phyloP scores from a whole-genome alignment of 2,113 vertebrate species.

The Tricholaema leucomelas region DNA sequence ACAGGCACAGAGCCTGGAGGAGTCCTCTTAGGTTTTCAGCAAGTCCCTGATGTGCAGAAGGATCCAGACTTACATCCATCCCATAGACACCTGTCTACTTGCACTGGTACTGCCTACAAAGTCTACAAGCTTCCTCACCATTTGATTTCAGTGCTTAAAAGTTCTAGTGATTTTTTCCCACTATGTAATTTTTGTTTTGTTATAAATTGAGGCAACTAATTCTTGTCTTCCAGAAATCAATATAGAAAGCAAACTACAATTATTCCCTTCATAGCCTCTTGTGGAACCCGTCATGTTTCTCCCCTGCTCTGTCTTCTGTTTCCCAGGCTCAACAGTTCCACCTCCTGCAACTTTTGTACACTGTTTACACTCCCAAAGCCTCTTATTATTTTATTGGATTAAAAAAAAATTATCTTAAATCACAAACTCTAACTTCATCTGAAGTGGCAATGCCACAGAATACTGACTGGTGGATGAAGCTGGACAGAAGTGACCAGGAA shows the following conservation, averaged over 20 bases:
- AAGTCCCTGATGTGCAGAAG: not conserved
- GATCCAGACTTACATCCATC: not conserved
- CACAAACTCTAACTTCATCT: not conserved
- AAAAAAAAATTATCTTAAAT: not conserved
- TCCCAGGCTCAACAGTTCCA: not conserved
- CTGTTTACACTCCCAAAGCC: not conserved
- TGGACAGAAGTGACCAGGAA: not conserved
- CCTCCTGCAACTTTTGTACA: not conserved
- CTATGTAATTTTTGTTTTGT: not conserved
- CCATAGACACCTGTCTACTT: not conserved
- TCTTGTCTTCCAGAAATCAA: not conserved
- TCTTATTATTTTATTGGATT: not conserved
- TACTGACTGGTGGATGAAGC: not conserved
- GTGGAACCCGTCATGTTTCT: not conserved
- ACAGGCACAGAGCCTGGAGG: not conserved
- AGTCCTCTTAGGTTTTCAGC: not conserved
- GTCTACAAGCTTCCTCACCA: not conserved
- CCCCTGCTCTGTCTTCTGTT: not conserved
- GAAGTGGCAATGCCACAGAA: not conserved
- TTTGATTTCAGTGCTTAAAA: not conserved
- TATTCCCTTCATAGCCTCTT: not conserved
- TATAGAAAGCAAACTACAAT: not conserved
- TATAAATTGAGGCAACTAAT: not conserved
- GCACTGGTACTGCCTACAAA: not conserved
- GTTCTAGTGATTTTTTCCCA: not conserved